Conservation (phyloP, 2,797 vertebrate genomes). For the Pristis pectinata region DNA sequence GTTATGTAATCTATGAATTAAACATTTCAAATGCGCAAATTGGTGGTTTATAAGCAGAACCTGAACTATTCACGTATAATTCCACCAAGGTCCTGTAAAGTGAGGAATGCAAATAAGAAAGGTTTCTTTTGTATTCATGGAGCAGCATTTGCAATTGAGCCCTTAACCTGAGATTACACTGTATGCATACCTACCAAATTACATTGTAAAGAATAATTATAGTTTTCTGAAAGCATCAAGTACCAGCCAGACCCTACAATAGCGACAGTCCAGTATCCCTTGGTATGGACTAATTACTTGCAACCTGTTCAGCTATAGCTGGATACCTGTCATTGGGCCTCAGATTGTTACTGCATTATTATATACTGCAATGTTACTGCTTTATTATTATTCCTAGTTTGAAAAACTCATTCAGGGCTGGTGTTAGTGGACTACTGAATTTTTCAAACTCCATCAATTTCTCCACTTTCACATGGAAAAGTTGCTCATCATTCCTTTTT, state of each 20-base stretch:
- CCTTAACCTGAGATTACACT: background rate
- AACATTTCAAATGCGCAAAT: background rate
- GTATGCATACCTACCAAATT: background rate
- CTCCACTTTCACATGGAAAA: no score
- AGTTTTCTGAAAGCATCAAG: background rate
- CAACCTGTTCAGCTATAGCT: no score
- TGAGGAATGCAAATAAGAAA: background rate
- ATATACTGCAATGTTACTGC: background rate
- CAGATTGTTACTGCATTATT: background rate
- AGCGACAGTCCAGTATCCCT: background rate
- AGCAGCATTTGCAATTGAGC: background rate
- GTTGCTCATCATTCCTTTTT: no score
- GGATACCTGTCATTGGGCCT: background rate
- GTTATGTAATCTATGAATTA: background rate
- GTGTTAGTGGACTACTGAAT: background rate
- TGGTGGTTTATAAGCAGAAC: background rate
- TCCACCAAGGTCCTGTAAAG: background rate
- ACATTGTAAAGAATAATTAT: background rate
- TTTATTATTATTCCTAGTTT: background rate
- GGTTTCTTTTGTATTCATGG: background rate
- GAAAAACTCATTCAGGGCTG: background rate
- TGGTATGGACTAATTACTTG: background rate
- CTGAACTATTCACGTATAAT: background rate
- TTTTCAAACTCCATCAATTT: no score
- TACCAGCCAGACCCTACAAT: background rate